Percentiles rank a stretch among this genome's conserved stretches.
Conservation (phyloP, 2,113 vertebrate species). For the Myotis davidii region DNA sequence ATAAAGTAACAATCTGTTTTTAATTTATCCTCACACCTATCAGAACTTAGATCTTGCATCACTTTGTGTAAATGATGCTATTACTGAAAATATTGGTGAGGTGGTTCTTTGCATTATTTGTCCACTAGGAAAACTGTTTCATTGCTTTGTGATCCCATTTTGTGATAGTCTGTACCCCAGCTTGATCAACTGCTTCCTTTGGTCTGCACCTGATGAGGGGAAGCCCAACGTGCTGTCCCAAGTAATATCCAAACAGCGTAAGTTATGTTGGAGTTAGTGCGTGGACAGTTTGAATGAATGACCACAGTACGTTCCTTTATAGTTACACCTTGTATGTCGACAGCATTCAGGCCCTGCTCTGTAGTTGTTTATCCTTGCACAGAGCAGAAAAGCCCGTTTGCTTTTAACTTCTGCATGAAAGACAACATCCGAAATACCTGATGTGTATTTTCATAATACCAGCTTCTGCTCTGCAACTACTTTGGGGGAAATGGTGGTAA, state of each 20-base stretch:
- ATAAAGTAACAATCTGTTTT: constrained; percentile 66
- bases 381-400: constrained; percentile 52
- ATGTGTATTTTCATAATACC: constrained; percentile 57
- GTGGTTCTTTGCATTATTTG: background rate
- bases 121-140: background rate
- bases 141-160: constrained; percentile 15
- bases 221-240: background rate
- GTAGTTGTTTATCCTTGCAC: background rate
- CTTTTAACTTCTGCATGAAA: constrained; percentile 68
- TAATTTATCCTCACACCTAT: background rate
- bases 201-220: background rate
- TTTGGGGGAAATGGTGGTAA: constrained; percentile 45
- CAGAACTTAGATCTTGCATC: constrained; percentile 15
- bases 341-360: constrained; percentile 50
- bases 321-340: constrained; percentile 61
- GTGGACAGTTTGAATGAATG: background rate
- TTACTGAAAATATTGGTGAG: constrained; percentile 6
- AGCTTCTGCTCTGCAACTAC: constrained; percentile 67
- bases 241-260: background rate
- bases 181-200: background rate
- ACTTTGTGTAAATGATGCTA: constrained; percentile 27
- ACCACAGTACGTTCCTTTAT: constrained; percentile 54
- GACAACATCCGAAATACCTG: constrained; percentile 46
- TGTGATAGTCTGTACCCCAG: background rate
- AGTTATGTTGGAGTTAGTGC: background rate